Evolutionary conservation across 2,797 vertebrate species (phyloP).

Genomic region (Tapirus indicus): DNA sequence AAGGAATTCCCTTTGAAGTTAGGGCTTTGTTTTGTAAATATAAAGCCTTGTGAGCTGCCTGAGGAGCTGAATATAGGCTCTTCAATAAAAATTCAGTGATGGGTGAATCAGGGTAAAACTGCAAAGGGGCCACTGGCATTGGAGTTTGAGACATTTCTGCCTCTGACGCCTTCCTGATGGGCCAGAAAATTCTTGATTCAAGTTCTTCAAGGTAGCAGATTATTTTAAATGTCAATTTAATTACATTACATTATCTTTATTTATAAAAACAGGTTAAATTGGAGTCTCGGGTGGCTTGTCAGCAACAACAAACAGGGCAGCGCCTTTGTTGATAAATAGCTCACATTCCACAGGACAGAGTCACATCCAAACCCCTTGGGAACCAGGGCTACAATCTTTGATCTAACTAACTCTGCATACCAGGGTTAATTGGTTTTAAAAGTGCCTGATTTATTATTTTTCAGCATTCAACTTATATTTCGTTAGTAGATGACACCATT

Average conservation of each 20-base stretch:
- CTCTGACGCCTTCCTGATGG: neutral
- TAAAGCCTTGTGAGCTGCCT: neutral
- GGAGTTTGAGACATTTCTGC: neutral
- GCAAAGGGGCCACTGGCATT: neutral
- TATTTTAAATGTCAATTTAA: conserved; percentile 30
- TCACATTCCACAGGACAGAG: conserved; percentile 75
- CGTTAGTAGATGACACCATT: neutral
- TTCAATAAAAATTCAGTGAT: neutral
- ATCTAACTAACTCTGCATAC: conserved; percentile 47
- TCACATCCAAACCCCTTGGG: conserved; percentile 56
- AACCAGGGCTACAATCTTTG: conserved; percentile 66
- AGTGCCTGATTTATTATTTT: neutral
- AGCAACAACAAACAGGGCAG: conserved; percentile 62
- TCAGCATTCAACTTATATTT: conserved; percentile 14
- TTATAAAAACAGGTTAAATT: conserved; percentile 64
- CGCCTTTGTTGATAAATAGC: conserved; percentile 70
- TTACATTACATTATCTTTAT: conserved; percentile 33
- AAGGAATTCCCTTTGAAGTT: conserved; percentile 58
- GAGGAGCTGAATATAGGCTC: neutral
- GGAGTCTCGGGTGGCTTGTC: conserved; percentile 7
- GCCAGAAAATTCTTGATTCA: conserved; percentile 19
- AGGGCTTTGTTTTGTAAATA: conserved; percentile 15
- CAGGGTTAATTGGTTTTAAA: conserved; percentile 65
- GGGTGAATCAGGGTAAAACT: conserved; percentile 20
- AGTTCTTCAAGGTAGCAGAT: neutral